These are phyloP conservation scores for Heliconius himera DNA, from an alignment of 1,140 invertebrate species.

Conservation along the genomic window DNA sequence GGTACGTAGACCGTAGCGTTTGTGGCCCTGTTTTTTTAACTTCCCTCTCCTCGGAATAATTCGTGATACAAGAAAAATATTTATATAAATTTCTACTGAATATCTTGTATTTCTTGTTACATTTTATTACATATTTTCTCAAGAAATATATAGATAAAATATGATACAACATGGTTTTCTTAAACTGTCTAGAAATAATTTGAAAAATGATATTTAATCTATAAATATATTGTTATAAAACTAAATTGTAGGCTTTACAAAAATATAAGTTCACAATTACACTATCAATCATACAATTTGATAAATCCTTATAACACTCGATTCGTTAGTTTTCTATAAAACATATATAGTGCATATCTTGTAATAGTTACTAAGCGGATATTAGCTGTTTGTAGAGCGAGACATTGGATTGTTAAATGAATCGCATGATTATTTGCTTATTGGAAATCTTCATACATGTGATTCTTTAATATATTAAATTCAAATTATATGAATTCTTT, in stretches of 20 bases:
- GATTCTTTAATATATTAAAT: background rate
- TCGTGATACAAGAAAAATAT: background rate
- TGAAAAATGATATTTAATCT: too few relatives aligned
- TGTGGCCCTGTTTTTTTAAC: background rate
- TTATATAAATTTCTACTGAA: background rate
- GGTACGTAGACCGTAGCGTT: background rate
- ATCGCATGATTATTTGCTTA: background rate
- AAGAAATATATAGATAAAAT: background rate
- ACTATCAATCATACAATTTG: background rate
- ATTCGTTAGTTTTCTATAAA: background rate
- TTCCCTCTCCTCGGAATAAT: background rate
- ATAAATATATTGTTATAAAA: too few relatives aligned
- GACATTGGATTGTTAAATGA: background rate
- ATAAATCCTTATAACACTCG: background rate
- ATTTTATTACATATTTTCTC: background rate
- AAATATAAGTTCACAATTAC: too few relatives aligned
- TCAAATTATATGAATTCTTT: background rate
- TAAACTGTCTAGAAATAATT: too few relatives aligned
- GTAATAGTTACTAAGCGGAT: background rate
- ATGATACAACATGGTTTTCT: too few relatives aligned
- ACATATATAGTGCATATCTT: background rate
- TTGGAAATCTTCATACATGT: slow-evolving; percentile 4
- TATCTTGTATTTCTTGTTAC: background rate
- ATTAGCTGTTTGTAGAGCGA: background rate
- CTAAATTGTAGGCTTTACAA: too few relatives aligned